Base-by-base conservation (phyloP, 2,113 vertebrate species). In the Labeo catla region DNA sequence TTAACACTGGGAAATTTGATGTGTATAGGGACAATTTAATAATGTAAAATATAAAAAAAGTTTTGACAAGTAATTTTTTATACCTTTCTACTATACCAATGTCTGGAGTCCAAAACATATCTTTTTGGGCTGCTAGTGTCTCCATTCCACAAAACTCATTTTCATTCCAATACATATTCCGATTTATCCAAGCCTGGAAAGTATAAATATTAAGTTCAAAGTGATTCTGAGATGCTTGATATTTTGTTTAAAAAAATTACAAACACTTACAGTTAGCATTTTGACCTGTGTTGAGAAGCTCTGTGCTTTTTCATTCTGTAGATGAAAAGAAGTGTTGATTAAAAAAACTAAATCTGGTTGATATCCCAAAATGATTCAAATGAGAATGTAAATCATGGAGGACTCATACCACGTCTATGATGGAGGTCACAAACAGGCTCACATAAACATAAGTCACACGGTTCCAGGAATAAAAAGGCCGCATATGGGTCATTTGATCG, bases 401-500 rank as follows among this genome's bases (percentile, higher is more conserved):
- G 9, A 72, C 52, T 15, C 83, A 63, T 84, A 84, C 83, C 83
- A 84, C 72, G 16, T 57, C 70, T 16, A n/a, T 47, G 54, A 84
- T 63, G 13, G 83, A 63, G 72, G 72, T 28, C 13, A 84, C 43
- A n/a, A 49, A 61, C 5, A 84, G n/a, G 45, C 49, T 54, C 6
- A 16, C 39, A 19, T 28, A 65, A 12, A 65, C 61, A 12, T 2
- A 0, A n/a, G 61, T 65, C 23, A 23, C 10, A 13, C 10, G 23
- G 61, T 10, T 10, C 61, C 61, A 65, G 10, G 23, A 1, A 10
- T n/a, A n/a, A 28, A 28, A 12, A 65, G 61, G 61, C 23, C 61
- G 61, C 23, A 65, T 65, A 4, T 5, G 23, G 23, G 23, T 65
- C 10, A 23, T 12, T 1, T 65, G 23, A 28, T 6, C n/a, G 11